Percentiles rank a stretch among this genome's conserved stretches.
Conservation (phyloP, 2,888 invertebrate genomes). For the Danaus chrysippus region DNA sequence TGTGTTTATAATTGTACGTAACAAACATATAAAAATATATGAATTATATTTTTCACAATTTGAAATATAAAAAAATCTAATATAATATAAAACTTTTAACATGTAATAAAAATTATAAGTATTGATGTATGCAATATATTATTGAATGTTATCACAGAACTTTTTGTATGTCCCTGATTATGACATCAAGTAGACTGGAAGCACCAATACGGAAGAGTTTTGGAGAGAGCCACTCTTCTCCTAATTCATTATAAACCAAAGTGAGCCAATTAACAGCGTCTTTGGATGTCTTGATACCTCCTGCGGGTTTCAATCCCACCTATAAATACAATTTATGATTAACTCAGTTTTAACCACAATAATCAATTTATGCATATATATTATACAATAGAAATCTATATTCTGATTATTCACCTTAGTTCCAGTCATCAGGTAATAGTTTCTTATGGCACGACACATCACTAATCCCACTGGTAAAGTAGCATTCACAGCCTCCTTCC, state of each 20-base stretch:
- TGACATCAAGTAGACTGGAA: conserved; percentile 91
- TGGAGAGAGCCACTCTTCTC: conserved; percentile 90
- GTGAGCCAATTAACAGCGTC: conserved; percentile 94
- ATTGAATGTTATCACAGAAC: neutral
- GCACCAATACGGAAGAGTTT: conserved; percentile 95
- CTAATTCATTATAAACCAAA: conserved; percentile 90
- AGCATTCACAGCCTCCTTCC: conserved; percentile 97
- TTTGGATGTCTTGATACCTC: conserved; percentile 91
- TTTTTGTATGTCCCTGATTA: conserved; percentile 78
- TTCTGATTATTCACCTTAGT: conserved; percentile 75
- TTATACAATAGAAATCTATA: neutral
- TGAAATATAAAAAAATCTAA: too few relatives aligned
- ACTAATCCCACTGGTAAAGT: conserved; percentile 93
- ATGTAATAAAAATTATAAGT: too few relatives aligned
- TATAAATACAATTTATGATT: conserved; percentile 43
- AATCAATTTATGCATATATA: neutral
- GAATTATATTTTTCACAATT: too few relatives aligned
- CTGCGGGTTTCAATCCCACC: conserved; percentile 99
- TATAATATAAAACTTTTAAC: too few relatives aligned
- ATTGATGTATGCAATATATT: too few relatives aligned
- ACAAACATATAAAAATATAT: neutral
- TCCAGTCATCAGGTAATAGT: conserved; percentile 85
- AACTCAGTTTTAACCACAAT: neutral
- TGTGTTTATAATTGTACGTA: neutral
- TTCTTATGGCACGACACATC: conserved; percentile 95